Evolutionary conservation across 2,797 vertebrate genomes (phyloP), one percentile per base, ranked within the genome.

Genomic region (Siniperca undulata): DNA sequence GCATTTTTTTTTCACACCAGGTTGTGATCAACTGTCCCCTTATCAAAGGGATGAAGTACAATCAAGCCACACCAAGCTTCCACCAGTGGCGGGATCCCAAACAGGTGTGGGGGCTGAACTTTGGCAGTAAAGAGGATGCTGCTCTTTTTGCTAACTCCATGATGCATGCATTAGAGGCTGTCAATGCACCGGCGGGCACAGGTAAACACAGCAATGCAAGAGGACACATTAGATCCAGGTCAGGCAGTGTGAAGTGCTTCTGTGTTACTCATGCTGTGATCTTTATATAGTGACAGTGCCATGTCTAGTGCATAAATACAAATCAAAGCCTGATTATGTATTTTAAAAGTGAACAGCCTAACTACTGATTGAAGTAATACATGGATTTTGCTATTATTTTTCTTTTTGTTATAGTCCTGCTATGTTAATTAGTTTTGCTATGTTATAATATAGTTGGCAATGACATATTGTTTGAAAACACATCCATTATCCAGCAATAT

Each of bases 21-120:
- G 97, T 98, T 90, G 97, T 98, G 65, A 97, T 98, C 88, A 98
- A 98, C 92, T 97, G 96, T 85, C 93, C 96, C 0, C 94, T 98
- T 3, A 1, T 91, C 19, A 95, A 95, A 88, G 97, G 97, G 24
- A 92, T 97, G 82, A 97, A 97, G 80, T 98, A 98, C 60, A 97
- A 97, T 83, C 96, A 97, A 88, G 97, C 97, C 66, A 97, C 97
- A 0, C 86, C 96, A 68, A 97, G 83, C 70, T 98, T 98, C 88
- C 97, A 98, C 87, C 97, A 98, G 90, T 98, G 97, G 97, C 87
- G 97, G 0, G 97, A 97, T 0, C 80, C 93, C 4, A 96, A 96
- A 22, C 97, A 97, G 77, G 97, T 98, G 70, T 98, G 97, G 97
- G 97, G 97, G 16, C 93, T 98, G 83, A 98, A 97, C 92, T 98